A percentile compares a stretch with the other conserved stretches of the same genome.
Evolutionary conservation across 1,140 invertebrate genomes (phyloP).

Genomic region (Bombus sylvicola): DNA sequence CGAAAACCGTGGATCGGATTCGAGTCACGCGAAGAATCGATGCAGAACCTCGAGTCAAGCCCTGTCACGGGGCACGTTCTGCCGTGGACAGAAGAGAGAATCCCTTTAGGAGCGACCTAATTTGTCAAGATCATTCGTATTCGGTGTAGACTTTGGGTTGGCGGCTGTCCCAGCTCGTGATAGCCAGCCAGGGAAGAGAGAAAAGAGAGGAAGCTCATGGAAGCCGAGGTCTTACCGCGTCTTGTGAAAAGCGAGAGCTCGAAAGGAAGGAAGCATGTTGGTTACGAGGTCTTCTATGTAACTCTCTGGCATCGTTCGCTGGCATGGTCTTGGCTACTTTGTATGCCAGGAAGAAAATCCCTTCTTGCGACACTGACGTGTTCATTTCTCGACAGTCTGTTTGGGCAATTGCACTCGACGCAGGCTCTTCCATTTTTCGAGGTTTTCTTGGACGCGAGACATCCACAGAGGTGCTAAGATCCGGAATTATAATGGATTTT

Average conservation of each 20-base stretch:
- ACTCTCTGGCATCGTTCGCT: conserved; percentile 35
- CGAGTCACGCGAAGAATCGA: conserved; percentile 46
- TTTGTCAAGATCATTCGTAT: conserved; percentile 70
- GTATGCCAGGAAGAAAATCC: conserved; percentile 62
- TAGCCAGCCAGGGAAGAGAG: conserved; percentile 22
- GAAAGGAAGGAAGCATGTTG: conserved; percentile 32
- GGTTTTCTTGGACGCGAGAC: neutral
- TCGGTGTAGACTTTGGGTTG: conserved; percentile 59
- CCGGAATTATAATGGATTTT: neutral
- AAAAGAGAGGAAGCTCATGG: conserved; percentile 29
- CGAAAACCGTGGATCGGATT: conserved; percentile 5
- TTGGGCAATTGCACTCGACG: conserved; percentile 45
- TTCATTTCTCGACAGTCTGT: conserved; percentile 67
- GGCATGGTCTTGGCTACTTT: conserved; percentile 62
- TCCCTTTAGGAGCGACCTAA: conserved; percentile 65
- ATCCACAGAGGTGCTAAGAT: neutral
- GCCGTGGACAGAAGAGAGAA: conserved; percentile 48
- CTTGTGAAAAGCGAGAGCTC: neutral
- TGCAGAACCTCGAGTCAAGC: conserved; percentile 8
- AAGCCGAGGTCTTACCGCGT: neutral
- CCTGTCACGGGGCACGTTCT: conserved; percentile 42
- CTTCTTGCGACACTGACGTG: conserved; percentile 65
- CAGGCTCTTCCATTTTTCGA: neutral
- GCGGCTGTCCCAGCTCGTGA: conserved; percentile 63
- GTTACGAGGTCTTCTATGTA: conserved; percentile 53